Conservation (phyloP, 1,140 invertebrate genomes). For the Cataglyphis hispanica region DNA sequence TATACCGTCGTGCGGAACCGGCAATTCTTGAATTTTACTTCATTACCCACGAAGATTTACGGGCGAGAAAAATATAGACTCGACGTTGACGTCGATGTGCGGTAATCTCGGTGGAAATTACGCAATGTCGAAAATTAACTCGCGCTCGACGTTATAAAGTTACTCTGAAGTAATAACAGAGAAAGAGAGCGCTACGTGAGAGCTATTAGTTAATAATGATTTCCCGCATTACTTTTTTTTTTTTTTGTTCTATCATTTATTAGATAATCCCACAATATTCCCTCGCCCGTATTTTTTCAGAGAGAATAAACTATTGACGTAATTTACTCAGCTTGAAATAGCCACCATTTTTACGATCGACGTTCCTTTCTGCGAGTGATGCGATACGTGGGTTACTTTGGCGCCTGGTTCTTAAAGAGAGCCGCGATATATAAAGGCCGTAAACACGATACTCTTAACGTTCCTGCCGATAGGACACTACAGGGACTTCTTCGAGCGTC, state of each 20-base stretch:
- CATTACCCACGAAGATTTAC: not conserved
- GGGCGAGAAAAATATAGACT: not conserved
- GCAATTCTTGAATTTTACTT: slow-evolving; percentile 67
- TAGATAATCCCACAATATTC: not conserved
- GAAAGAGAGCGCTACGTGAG: not conserved
- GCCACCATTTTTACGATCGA: slow-evolving; percentile 31
- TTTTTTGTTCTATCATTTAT: not conserved
- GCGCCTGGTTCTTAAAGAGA: not conserved
- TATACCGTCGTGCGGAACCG: slow-evolving; percentile 22
- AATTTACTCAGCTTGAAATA: slow-evolving; percentile 31
- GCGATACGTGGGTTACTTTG: not conserved
- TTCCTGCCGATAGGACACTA: slow-evolving; percentile 16
- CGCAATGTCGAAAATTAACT: slow-evolving; percentile 25
- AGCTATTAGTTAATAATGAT: slow-evolving; percentile 25
- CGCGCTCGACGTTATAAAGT: not conserved
- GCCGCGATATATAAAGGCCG: not conserved
- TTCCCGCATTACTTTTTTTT: slow-evolving; percentile 17
- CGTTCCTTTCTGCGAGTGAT: slow-evolving; percentile 10
- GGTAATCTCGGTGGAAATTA: slow-evolving; percentile 34
- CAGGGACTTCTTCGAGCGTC: not conserved
- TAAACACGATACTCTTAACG: slow-evolving; percentile 46
- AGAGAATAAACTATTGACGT: not conserved
- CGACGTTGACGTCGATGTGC: not conserved
- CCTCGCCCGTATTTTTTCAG: not conserved
- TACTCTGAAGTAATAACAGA: not conserved